These are phyloP conservation scores for Drosophila carrolli DNA, from an alignment of 1,140 invertebrate species.

Conservation along the genomic window DNA sequence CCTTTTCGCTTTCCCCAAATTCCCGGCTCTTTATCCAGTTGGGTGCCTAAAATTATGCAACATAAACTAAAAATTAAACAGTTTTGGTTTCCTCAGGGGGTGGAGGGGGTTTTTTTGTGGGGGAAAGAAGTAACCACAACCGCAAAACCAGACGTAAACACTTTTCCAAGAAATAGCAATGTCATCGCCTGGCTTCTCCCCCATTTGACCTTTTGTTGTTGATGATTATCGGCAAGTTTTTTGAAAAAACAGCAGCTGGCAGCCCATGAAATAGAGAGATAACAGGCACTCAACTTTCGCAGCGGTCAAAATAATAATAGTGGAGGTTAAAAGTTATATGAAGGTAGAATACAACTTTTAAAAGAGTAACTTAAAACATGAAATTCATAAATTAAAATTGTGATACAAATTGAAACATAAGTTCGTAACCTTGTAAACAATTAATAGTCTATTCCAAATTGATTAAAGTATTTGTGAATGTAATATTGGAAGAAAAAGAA, in stretches of 20 bases:
- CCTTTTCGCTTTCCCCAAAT: constrained; percentile 6
- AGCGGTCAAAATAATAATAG: neutral
- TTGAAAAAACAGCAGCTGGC: constrained; percentile 10
- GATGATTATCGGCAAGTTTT: constrained; percentile 47
- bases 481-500: too few species aligned
- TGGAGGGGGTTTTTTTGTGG: neutral
- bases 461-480: too few species aligned
- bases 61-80: constrained; percentile 79
- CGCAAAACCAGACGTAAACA: constrained; percentile 74
- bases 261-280: neutral
- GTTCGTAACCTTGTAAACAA: too few species aligned
- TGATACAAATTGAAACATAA: too few species aligned
- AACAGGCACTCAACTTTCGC: constrained; percentile 7
- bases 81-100: neutral
- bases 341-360: too few species aligned
- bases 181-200: constrained; percentile 20
- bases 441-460: too few species aligned
- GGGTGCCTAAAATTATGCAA: constrained; percentile 68
- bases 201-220: constrained; percentile 35
- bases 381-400: too few species aligned
- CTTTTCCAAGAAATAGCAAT: constrained; percentile 52
- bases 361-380: too few species aligned
- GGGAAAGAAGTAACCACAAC: constrained; percentile 26
- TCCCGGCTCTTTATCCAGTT: constrained; percentile 1
- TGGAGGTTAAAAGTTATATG: too few species aligned